Evolutionary conservation across 2,797 vertebrate genomes (phyloP), one percentile per base, ranked within the genome.

Genomic region (Acipenser transmontanus): DNA sequence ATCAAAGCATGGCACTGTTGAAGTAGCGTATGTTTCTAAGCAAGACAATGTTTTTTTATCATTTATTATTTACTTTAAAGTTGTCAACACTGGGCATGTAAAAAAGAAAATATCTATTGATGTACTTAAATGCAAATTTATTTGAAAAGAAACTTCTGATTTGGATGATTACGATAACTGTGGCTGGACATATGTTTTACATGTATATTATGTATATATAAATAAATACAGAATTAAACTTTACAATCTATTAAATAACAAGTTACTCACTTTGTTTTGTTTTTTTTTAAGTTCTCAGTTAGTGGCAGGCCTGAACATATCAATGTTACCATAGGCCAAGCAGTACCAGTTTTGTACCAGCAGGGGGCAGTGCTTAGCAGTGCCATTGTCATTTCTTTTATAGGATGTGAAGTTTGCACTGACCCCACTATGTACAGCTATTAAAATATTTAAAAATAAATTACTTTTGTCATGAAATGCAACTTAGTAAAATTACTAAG

Each of bases 191-290:
- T 65, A 34, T 81, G 76, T 72, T 73, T 66, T 65, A 71, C 34
- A 66, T 87, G 80, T 86, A 84, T 69, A 83, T 81, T 73, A 74
- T 86, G 80, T 85, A 84, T 68, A 80, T 84, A 86, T 49, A 72
- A 69, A 78, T 73, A 74, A 70, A 80, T 74, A 68, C 66, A 75
- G 63, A 67, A 85, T 81, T 87, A 85, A 87, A 89, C 63, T 14
- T 66, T 50, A 47, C 13, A 34, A 62, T 61, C 47, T 66, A 67
- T 67, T 11, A 12, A 6, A 63, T 34, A 34, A 34, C 34, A 34
- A 34, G 4, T 3, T 34, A 34, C 34, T 34, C 34, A 34, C 34
- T 34, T 34, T 34, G 34, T 34, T 34, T 4, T 34, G 4, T 3
- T 34, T 34, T 34, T 34, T 34, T 34, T 34, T 34, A 34, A 34